phyloP scores from a whole-genome alignment of 2,888 invertebrate species.

The Ennomos erosarius region DNA sequence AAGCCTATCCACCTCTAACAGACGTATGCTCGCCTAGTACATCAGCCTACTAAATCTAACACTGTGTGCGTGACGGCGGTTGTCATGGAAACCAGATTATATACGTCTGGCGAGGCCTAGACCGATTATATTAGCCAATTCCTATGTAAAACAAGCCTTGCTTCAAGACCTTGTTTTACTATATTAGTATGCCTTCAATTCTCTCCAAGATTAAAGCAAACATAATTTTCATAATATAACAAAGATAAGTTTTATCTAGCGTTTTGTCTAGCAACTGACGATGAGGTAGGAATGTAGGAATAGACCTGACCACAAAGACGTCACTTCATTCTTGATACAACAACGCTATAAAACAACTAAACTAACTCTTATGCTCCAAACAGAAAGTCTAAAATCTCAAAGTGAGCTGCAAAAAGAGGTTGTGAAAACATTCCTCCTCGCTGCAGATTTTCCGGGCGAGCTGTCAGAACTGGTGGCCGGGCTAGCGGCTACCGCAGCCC shows the following conservation, averaged over 20 bases:
- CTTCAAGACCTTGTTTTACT: constrained; percentile 5
- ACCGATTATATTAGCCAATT: constrained; percentile 32
- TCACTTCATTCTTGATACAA: constrained; percentile 16
- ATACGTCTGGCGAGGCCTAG: constrained; percentile 36
- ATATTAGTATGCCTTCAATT: constrained; percentile 10
- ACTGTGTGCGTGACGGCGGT: constrained; percentile 49
- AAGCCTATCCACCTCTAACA: constrained; percentile 37
- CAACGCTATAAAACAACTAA: background rate
- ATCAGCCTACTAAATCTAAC: constrained; percentile 28
- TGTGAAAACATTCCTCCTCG: constrained; percentile 57
- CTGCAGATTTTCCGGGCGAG: constrained; percentile 75
- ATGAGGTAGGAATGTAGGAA: too few relatives aligned
- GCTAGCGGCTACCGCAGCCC: constrained; percentile 66
- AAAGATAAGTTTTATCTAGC: background rate
- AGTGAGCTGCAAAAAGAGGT: constrained; percentile 41
- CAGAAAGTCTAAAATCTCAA: constrained; percentile 45
- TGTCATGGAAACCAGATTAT: constrained; percentile 48
- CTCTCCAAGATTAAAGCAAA: constrained; percentile 6
- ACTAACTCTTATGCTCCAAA: constrained; percentile 35
- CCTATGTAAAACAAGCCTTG: constrained; percentile 23
- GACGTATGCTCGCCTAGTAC: constrained; percentile 47
- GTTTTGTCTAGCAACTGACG: constrained; percentile 13
- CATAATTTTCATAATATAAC: background rate
- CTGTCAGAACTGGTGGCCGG: constrained; percentile 66
- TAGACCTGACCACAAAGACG: constrained; percentile 25